Evolutionary conservation across 2,113 vertebrate genomes (phyloP).

Genomic region (Diadophis punctatus): DNA sequence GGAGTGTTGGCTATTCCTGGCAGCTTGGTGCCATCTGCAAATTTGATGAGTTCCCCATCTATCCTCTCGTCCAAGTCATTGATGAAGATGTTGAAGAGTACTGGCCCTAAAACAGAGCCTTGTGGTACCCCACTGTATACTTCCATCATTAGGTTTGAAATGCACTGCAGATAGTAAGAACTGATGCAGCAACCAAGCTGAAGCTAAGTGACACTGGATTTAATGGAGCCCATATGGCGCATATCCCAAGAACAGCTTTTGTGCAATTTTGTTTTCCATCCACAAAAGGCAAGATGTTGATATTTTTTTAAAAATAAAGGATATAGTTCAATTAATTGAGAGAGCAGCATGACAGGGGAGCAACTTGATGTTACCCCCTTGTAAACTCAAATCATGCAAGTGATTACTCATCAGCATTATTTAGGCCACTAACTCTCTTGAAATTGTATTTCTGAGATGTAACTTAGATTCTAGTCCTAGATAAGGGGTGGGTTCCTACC

Average conservation of each 20-base stretch:
- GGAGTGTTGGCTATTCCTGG: too few species aligned
- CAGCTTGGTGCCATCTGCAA: too few species aligned
- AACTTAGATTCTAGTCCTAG: background rate
- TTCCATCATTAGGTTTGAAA: background rate
- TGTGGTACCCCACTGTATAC: too few species aligned
- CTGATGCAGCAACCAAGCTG: background rate
- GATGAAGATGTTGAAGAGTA: too few species aligned
- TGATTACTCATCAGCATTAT: background rate
- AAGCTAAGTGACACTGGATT: background rate
- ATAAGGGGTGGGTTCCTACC: too few species aligned
- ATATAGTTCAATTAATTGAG: background rate
- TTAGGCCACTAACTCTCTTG: background rate
- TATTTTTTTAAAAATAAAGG: background rate
- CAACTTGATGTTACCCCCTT: background rate
- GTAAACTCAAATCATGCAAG: background rate
- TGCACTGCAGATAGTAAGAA: background rate
- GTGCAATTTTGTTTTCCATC: too few species aligned
- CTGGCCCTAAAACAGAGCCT: too few species aligned
- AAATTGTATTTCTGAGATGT: background rate
- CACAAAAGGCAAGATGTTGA: background rate
- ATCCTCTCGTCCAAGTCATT: too few species aligned
- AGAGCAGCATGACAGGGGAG: background rate
- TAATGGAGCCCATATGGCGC: background rate
- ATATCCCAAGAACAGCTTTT: background rate
- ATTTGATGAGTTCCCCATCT: too few species aligned